Percentiles rank a stretch among this genome's conserved stretches.
Conservation (phyloP, 2,113 vertebrate species). For the Dicrurus megarhynchus region DNA sequence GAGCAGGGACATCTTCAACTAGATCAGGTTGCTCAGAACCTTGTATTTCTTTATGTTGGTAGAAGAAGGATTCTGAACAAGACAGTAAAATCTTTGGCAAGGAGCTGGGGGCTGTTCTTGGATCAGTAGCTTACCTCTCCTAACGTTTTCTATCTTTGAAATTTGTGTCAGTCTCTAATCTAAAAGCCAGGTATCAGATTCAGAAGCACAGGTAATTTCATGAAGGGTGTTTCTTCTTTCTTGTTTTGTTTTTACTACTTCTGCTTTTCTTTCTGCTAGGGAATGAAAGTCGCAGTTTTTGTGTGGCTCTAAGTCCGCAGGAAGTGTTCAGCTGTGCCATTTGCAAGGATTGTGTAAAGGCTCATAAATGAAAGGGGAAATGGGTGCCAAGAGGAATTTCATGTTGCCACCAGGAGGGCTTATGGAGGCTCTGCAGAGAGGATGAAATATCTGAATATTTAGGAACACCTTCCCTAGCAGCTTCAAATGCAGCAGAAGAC, state of each 20-base stretch:
- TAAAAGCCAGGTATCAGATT: not conserved
- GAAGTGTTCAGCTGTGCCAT: not conserved
- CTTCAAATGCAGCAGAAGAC: not conserved
- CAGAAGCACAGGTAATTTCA: not conserved
- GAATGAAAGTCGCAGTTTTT: not conserved
- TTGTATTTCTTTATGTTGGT: not conserved
- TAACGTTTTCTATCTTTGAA: not conserved
- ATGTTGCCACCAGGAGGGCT: not conserved
- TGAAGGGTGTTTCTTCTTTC: not conserved
- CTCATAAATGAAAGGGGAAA: not conserved
- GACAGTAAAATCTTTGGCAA: not conserved
- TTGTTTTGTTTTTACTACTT: not conserved
- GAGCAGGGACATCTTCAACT: not conserved
- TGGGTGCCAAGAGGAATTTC: not conserved
- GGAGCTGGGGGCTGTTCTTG: not conserved
- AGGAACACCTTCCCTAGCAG: not conserved
- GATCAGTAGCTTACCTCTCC: not conserved
- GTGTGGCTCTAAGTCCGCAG: not conserved
- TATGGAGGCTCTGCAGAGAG: not conserved
- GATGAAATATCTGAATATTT: not conserved
- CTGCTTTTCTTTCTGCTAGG: not conserved
- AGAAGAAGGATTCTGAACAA: not conserved
- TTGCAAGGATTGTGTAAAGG: not conserved
- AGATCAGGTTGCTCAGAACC: not conserved
- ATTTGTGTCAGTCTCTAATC: not conserved